Evolutionary conservation across 1,140 invertebrate species (phyloP), one percentile per base, ranked within the genome.

Genomic region (Polyergus mexicanus): DNA sequence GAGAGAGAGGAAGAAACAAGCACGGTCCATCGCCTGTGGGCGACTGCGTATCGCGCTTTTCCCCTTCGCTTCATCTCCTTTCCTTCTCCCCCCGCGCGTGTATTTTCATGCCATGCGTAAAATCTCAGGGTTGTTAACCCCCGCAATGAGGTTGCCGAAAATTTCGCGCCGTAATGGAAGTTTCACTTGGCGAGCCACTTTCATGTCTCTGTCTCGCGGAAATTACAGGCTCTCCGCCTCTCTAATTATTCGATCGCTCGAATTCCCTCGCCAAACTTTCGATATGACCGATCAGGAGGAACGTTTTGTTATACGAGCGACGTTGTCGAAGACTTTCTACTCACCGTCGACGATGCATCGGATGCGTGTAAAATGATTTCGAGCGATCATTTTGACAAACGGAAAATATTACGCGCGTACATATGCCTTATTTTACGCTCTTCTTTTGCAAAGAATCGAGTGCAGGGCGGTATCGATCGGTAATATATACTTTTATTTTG

Each of bases 71-170:
- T 51, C 3, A 16, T 16, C 47, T 6, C 1, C 1, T 16, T 51
- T 51, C 47, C 44, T 3, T 16, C 3, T 13, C 11, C 65, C 54
- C 68, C 63, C 77, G 69, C 35, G 44, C 28, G 16, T 56, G 58
- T 56, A 66, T 72, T 25, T 76, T 51, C 56, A 74, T 6, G 58
- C 51, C 35, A 10, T 63, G 13, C 32, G 66, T 72, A 38, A 89
- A 86, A 88, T 86, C 78, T 75, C 51, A 41, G 76, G 87, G 62
- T 88, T 85, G 88, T 81, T 86, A 69, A 89, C 62, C 87, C 87
- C 10, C 47, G 47, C 83, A 28, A 88, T 56, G 54, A 77, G 62
- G 78, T 75, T 86, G 56, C 76, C 54, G 47, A 74, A 78, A 86
- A 80, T 83, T 83, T 35, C n/a, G 19, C 63, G 16, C 4, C 22